A percentile compares a stretch with the other conserved stretches of the same genome.
Evolutionary conservation across 2,797 vertebrate genomes (phyloP).

Genomic region (Dermochelys coriacea): DNA sequence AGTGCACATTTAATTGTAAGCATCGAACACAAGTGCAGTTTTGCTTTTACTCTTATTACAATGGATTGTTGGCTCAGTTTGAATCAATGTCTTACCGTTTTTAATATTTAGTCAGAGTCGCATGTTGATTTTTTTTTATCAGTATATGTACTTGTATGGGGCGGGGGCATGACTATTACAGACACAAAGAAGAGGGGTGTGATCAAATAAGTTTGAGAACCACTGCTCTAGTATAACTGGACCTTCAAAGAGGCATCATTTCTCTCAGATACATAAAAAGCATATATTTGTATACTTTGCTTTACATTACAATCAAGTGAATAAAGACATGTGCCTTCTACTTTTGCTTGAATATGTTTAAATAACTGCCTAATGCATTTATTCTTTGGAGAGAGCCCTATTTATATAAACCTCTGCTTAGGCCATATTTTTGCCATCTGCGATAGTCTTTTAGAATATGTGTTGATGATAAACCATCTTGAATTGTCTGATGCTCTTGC

Average conservation of each 20-base stretch:
- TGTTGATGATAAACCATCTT: background rate
- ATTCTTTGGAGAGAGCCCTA: background rate
- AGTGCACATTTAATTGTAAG: too few relatives aligned
- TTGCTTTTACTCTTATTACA: too few relatives aligned
- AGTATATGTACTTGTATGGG: too few relatives aligned
- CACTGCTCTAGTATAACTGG: background rate
- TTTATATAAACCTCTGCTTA: background rate
- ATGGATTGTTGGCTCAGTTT: too few relatives aligned
- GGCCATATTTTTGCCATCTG: background rate
- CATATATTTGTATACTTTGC: background rate
- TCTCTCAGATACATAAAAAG: background rate
- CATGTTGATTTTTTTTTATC: too few relatives aligned
- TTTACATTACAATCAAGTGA: background rate
- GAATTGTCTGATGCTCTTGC: conserved; percentile 17
- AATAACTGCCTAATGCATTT: background rate
- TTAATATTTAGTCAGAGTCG: too few relatives aligned
- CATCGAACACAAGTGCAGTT: too few relatives aligned
- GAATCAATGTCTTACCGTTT: too few relatives aligned
- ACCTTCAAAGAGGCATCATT: background rate
- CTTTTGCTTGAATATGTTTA: conserved; percentile 2
- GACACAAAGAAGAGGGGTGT: too few relatives aligned
- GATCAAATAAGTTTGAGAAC: too few relatives aligned
- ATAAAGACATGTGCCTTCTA: background rate
- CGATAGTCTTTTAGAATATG: background rate
- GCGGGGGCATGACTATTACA: too few relatives aligned